Conservation (phyloP, 2,797 vertebrate species). For the Dendrocincla fuliginosa region DNA sequence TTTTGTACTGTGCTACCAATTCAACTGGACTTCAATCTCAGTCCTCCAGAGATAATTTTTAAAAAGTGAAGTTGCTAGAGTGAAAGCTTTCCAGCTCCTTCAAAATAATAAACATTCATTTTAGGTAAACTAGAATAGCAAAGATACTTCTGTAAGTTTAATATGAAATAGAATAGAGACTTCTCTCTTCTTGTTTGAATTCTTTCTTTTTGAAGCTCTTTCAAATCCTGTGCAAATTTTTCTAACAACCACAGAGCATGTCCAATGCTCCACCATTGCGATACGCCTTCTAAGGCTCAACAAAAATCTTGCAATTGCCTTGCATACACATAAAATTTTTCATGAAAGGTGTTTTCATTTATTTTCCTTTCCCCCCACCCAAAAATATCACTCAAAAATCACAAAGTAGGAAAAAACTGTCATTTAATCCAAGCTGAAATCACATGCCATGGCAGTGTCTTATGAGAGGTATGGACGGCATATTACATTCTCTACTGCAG, state of each 20-base stretch:
- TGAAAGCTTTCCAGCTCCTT: not conserved
- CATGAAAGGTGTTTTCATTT: not conserved
- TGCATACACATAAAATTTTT: not conserved
- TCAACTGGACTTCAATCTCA: not conserved
- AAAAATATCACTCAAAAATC: not conserved
- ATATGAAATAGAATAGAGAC: not conserved
- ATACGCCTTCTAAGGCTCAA: not conserved
- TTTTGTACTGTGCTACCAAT: not conserved
- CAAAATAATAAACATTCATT: not conserved
- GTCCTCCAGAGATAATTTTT: not conserved
- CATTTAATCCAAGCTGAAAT: not conserved
- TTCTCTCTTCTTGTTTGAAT: not conserved
- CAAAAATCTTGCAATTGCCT: not conserved
- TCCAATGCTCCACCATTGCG: not conserved
- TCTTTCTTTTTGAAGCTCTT: not conserved
- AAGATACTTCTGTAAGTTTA: not conserved
- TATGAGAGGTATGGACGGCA: not conserved
- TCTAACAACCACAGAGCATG: not conserved
- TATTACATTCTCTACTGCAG: not conserved
- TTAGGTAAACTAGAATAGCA: not conserved
- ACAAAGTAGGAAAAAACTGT: not conserved
- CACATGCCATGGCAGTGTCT: not conserved
- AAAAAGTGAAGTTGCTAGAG: not conserved
- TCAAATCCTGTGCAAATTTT: not conserved
- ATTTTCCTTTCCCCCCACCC: not conserved